Conservation (phyloP, 2,888 invertebrate species). For the Andrena fulva region DNA sequence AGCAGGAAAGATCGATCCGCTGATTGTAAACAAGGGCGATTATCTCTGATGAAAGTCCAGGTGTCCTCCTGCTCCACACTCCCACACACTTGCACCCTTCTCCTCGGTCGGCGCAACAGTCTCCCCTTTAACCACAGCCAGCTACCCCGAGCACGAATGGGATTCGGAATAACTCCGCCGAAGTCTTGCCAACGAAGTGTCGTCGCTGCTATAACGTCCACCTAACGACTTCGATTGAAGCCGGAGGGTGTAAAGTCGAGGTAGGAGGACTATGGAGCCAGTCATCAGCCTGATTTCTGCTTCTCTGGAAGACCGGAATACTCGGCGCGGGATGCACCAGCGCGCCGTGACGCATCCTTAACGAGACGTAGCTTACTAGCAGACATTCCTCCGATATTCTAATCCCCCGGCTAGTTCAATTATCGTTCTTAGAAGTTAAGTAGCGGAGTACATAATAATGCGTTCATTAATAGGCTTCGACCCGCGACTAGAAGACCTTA, state of each 20-base stretch:
- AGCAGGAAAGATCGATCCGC: neutral
- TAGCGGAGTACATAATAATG: no score
- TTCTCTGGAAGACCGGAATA: no score
- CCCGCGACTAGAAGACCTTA: no score
- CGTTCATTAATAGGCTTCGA: no score
- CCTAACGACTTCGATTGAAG: neutral
- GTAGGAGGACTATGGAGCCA: neutral
- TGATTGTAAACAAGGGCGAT: neutral
- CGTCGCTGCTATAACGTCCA: neutral
- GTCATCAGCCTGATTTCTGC: no score
- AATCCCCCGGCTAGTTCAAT: no score
- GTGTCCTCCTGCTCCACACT: neutral
- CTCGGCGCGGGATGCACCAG: no score
- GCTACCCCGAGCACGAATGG: neutral
- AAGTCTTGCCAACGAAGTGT: neutral
- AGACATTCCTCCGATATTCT: no score
- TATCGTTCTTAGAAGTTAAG: no score
- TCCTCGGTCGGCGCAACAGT: constrained; percentile 10
- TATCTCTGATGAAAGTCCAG: constrained; percentile 18
- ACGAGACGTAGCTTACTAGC: no score
- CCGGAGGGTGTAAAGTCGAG: neutral
- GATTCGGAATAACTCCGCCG: neutral
- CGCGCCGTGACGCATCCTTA: no score
- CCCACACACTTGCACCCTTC: neutral
- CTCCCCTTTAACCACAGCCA: neutral